Percentiles rank a stretch among this genome's conserved stretches.
Conservation (phyloP, 2,113 vertebrate genomes). For the Caretta caretta region DNA sequence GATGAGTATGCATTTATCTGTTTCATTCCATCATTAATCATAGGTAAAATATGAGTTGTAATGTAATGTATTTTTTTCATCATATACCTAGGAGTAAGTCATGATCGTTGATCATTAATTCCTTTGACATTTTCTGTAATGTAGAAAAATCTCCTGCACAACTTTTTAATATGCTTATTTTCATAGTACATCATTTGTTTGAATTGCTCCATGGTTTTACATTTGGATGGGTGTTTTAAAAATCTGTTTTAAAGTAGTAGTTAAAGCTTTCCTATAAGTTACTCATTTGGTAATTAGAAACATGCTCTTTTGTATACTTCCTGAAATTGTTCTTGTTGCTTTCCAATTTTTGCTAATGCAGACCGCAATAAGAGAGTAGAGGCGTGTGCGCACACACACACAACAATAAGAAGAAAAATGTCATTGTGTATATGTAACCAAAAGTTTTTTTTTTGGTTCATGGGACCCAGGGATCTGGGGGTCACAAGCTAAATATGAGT, state of each 20-base stretch:
- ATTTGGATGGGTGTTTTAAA: background rate
- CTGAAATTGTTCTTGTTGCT: background rate
- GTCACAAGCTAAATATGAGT: no score
- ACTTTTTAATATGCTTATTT: background rate
- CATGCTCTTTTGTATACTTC: background rate
- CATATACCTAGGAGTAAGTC: background rate
- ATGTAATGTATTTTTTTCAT: slow-evolving; percentile 22
- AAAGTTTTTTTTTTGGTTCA: background rate
- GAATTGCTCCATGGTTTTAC: background rate
- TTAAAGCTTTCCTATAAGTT: background rate
- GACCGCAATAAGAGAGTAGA: background rate
- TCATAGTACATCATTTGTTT: background rate
- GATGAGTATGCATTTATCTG: background rate
- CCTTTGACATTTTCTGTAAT: background rate
- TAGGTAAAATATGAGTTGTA: slow-evolving; percentile 17
- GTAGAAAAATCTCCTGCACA: background rate
- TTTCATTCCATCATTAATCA: slow-evolving; percentile 1
- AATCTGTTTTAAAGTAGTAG: background rate
- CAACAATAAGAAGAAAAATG: background rate
- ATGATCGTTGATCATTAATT: background rate
- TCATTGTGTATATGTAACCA: background rate
- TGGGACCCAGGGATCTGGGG: no score
- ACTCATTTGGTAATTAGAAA: background rate
- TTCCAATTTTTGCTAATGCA: background rate
- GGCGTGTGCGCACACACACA: no score